Conservation (phyloP, 2,113 vertebrate species). For the Platycercus adscitus region DNA sequence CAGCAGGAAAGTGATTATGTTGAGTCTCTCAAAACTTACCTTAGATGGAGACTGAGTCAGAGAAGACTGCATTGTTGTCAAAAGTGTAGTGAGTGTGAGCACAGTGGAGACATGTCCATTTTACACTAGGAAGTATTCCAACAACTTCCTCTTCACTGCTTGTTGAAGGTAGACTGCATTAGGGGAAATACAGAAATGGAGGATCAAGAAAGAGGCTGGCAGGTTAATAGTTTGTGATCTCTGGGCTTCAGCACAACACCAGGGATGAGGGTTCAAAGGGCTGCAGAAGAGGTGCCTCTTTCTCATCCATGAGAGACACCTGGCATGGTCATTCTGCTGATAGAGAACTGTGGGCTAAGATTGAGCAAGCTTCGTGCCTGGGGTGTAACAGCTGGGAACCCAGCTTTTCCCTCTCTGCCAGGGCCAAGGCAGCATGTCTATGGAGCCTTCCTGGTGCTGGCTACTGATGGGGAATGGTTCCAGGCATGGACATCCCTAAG, state of each 20-base stretch:
- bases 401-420: not conserved
- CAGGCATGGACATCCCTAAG: not conserved
- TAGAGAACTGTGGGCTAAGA: not conserved
- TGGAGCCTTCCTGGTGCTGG: not conserved
- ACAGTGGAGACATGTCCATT: not conserved
- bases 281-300: fast-evolving
- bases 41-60: not conserved
- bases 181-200: not conserved
- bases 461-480: not conserved
- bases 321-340: not conserved
- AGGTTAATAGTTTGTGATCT: not conserved
- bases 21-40: not conserved
- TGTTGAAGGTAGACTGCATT: not conserved
- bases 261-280: not conserved
- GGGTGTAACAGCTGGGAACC: not conserved
- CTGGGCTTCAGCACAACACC: not conserved
- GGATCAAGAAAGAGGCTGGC: not conserved
- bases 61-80: not conserved
- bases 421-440: not conserved
- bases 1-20: not conserved
- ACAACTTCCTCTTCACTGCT: not conserved
- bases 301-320: not conserved
- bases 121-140: not conserved
- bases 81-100: not conserved
- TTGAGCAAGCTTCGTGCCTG: not conserved